Evolutionary conservation across 37 sponge, comb jelly and placozoan species (phyloP).

Genomic region (Diacarnus erythraeanus): DNA sequence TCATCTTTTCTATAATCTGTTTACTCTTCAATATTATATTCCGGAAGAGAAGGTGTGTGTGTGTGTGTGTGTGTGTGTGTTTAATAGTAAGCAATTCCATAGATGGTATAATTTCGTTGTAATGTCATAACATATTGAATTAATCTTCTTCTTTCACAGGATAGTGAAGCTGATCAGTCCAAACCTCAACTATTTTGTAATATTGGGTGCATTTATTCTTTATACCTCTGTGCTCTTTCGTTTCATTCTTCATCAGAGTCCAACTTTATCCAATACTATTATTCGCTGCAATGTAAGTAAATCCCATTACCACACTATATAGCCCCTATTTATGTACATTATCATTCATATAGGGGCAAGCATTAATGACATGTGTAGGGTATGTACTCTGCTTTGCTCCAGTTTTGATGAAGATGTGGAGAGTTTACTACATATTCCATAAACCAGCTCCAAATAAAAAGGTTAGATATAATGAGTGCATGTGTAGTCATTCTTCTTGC

Average conservation of each 20-base stretch:
- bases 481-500: too few species aligned
- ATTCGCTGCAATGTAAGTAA: slow-evolving; percentile 19
- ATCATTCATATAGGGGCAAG: too few species aligned
- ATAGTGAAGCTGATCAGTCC: slow-evolving; percentile 29
- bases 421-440: too few species aligned
- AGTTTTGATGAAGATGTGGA: too few species aligned
- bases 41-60: background rate
- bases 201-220: background rate
- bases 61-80: background rate
- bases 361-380: background rate
- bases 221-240: slow-evolving; percentile 18
- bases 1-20: slow-evolving; percentile 26
- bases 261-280: background rate
- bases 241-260: background rate
- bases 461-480: too few species aligned
- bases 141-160: background rate
- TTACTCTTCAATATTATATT: slow-evolving; percentile 27
- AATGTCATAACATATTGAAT: background rate
- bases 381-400: too few species aligned
- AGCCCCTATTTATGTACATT: too few species aligned
- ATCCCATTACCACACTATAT: too few species aligned
- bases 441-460: slow-evolving; percentile 39
- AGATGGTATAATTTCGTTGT: background rate
- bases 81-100: background rate
- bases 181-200: slow-evolving; percentile 20